Evolutionary conservation across 2,888 invertebrate species (phyloP).

Genomic region (Rugalucina vietnamica): DNA sequence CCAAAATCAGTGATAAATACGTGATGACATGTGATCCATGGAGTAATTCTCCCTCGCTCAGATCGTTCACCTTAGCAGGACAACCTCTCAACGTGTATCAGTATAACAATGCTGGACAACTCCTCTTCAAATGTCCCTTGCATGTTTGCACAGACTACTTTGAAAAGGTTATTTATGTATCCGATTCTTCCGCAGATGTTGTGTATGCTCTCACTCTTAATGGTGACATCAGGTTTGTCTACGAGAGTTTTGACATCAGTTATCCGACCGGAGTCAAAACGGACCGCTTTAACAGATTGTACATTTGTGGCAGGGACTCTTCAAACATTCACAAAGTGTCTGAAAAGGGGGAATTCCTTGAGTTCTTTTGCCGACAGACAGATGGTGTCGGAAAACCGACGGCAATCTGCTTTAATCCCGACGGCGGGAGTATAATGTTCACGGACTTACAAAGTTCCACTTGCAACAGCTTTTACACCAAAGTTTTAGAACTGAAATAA

Average conservation of each 20-base stretch:
- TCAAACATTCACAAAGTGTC: conserved; percentile 51
- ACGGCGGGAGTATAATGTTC: conserved; percentile 43
- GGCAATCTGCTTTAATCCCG: conserved; percentile 52
- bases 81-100: conserved; percentile 27
- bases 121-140: conserved; percentile 55
- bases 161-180: conserved; percentile 50
- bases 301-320: conserved; percentile 47
- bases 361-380: conserved; percentile 6
- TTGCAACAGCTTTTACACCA: conserved; percentile 44
- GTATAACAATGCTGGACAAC: conserved; percentile 19
- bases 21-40: conserved; percentile 58
- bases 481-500: not conserved
- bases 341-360: conserved; percentile 37
- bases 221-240: conserved; percentile 47
- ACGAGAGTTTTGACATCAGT: conserved; percentile 39
- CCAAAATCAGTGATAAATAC: conserved; percentile 41
- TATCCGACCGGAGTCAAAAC: conserved; percentile 57
- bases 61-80: conserved; percentile 40
- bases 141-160: conserved; percentile 55
- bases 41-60: conserved; percentile 44
- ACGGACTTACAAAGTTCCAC: conserved; percentile 45
- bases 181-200: conserved; percentile 48
- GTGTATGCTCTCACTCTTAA: conserved; percentile 39
- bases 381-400: conserved; percentile 40
- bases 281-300: conserved; percentile 56